These are phyloP conservation scores for Climacteris rufus DNA, from an alignment of 2,113 vertebrate species.

Conservation along the genomic window DNA sequence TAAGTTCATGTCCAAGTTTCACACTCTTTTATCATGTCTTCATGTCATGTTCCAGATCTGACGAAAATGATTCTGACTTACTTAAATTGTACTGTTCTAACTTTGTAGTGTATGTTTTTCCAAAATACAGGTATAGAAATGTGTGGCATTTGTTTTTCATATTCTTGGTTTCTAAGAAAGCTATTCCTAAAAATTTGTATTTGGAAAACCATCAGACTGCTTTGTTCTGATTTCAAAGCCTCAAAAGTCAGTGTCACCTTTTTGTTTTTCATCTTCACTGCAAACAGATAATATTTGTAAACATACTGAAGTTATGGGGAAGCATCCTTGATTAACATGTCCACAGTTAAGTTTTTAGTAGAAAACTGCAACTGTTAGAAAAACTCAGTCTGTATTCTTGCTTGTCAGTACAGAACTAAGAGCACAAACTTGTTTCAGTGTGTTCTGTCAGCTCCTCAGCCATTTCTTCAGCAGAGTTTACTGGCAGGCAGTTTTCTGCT, in stretches of 20 bases:
- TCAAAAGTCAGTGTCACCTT: neutral
- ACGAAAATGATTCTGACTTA: neutral
- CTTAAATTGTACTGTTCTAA: neutral
- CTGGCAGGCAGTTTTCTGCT: neutral
- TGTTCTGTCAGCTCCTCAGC: neutral
- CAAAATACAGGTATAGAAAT: neutral
- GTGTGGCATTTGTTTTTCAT: neutral
- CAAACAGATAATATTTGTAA: neutral
- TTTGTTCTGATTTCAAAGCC: neutral
- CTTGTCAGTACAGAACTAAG: neutral
- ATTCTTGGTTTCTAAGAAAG: neutral
- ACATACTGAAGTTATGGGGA: neutral
- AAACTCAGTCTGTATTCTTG: neutral
- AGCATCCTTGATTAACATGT: neutral
- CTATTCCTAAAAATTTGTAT: neutral
- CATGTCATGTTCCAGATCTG: neutral
- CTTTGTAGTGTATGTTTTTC: neutral
- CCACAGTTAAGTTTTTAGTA: neutral
- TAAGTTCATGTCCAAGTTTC: neutral
- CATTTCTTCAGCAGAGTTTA: neutral
- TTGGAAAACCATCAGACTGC: neutral
- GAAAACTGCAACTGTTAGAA: neutral
- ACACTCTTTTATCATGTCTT: neutral
- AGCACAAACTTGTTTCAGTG: neutral
- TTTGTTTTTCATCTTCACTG: neutral